phyloP scores from a whole-genome alignment of 2,888 invertebrate species.

The Scaptomyza flava region DNA sequence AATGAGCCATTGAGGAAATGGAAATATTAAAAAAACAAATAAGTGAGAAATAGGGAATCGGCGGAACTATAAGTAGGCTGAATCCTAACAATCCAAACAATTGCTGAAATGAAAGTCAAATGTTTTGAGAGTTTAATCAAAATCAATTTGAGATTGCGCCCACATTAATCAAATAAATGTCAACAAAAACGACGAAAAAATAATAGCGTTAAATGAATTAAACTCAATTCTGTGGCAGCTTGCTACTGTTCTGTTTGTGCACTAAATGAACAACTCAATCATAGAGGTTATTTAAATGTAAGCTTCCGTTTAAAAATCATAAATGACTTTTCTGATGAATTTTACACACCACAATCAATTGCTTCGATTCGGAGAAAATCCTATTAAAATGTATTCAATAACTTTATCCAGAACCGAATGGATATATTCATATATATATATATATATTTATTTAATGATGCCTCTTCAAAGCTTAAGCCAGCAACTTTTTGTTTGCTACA shows the following conservation, averaged over 20 bases:
- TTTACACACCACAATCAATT: too few relatives aligned
- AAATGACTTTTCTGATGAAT: too few relatives aligned
- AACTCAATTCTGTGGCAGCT: not conserved
- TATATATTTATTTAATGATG: too few relatives aligned
- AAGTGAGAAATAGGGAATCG: not conserved
- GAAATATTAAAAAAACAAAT: not conserved
- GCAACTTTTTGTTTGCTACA: too few relatives aligned
- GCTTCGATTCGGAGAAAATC: too few relatives aligned
- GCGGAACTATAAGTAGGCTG: not conserved
- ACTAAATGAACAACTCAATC: too few relatives aligned
- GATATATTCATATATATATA: too few relatives aligned
- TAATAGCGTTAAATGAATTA: not conserved
- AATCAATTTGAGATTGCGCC: not conserved
- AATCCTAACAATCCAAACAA: not conserved
- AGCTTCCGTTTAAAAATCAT: too few relatives aligned
- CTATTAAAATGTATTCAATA: too few relatives aligned
- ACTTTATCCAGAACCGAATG: too few relatives aligned
- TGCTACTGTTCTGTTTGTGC: not conserved
- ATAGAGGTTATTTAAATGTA: too few relatives aligned
- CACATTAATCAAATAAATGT: not conserved
- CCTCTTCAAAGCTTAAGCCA: too few relatives aligned
- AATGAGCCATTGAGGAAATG: conserved; percentile 1
- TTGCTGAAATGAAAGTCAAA: not conserved
- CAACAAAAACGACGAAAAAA: not conserved
- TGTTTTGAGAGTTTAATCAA: not conserved